Evolutionary conservation across 2,888 invertebrate genomes (phyloP).

Genomic region (Ptilodon capucinus): DNA sequence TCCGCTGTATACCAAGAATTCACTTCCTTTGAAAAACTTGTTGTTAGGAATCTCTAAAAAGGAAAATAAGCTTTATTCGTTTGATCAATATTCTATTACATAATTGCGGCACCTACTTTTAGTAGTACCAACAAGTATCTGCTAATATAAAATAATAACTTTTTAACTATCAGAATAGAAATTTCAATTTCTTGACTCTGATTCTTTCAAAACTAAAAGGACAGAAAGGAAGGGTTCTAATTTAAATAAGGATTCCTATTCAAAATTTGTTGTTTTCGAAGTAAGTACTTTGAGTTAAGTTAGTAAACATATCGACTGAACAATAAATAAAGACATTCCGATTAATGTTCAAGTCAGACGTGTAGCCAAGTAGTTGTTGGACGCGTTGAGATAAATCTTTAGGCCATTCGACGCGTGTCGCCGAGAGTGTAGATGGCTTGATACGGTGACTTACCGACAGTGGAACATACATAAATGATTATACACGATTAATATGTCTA

Average conservation of each 20-base stretch:
- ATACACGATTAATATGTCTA: background rate
- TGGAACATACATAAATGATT: background rate
- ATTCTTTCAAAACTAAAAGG: too few species aligned
- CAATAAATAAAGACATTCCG: background rate
- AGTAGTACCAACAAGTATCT: background rate
- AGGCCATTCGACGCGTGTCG: slow-evolving; percentile 7
- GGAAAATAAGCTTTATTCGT: slow-evolving; percentile 18
- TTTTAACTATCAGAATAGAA: too few species aligned
- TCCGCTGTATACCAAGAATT: slow-evolving; percentile 37
- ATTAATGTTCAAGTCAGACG: background rate
- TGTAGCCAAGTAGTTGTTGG: background rate
- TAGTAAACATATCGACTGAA: too few species aligned
- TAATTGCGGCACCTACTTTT: background rate
- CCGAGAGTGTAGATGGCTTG: slow-evolving; percentile 32
- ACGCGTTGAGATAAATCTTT: background rate
- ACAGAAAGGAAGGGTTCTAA: too few species aligned
- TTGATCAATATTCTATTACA: background rate
- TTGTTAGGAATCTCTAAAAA: slow-evolving; percentile 35
- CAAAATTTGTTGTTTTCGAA: too few species aligned
- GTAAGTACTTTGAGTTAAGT: too few species aligned
- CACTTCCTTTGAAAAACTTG: slow-evolving; percentile 41
- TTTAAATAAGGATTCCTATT: too few species aligned
- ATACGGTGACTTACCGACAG: slow-evolving; percentile 27
- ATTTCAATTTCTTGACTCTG: too few species aligned
- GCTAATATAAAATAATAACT: too few species aligned